These are phyloP conservation scores for Drymonia ruficornis DNA, from an alignment of 2,888 invertebrate genomes.

Conservation along the genomic window DNA sequence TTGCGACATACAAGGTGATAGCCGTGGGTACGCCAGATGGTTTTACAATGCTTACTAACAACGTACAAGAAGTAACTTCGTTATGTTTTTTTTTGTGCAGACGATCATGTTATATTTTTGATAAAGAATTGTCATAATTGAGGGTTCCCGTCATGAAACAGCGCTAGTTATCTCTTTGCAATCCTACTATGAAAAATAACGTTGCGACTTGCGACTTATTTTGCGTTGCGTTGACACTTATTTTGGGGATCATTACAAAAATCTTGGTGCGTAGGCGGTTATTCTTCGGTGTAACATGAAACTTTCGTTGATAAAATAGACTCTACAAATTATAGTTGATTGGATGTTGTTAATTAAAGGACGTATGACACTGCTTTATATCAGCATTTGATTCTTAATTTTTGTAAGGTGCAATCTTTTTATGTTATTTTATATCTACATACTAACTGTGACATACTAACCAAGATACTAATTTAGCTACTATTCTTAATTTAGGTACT, in stretches of 20 bases:
- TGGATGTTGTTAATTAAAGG: too few relatives aligned
- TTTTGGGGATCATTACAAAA: neutral
- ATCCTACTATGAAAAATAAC: neutral
- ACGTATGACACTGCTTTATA: too few relatives aligned
- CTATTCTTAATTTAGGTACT: too few relatives aligned
- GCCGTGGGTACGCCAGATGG: constrained; percentile 41
- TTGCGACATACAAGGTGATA: constrained; percentile 33
- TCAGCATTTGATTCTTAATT: too few relatives aligned
- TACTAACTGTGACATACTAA: too few relatives aligned
- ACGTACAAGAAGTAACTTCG: constrained; percentile 8
- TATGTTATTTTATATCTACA: too few relatives aligned
- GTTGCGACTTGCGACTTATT: too few relatives aligned
- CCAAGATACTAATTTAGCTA: too few relatives aligned
- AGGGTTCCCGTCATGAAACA: neutral
- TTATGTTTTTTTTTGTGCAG: too few relatives aligned
- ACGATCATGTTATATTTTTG: too few relatives aligned
- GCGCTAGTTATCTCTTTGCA: neutral
- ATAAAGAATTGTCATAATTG: neutral
- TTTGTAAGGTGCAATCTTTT: too few relatives aligned
- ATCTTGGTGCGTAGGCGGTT: neutral
- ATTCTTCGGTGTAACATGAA: neutral
- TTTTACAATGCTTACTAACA: constrained; percentile 24
- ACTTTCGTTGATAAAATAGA: neutral
- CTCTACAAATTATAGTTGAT: too few relatives aligned
- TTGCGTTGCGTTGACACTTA: neutral